Base-by-base conservation (phyloP, 2,113 vertebrate species). In the Syngnathus scovelli region DNA sequence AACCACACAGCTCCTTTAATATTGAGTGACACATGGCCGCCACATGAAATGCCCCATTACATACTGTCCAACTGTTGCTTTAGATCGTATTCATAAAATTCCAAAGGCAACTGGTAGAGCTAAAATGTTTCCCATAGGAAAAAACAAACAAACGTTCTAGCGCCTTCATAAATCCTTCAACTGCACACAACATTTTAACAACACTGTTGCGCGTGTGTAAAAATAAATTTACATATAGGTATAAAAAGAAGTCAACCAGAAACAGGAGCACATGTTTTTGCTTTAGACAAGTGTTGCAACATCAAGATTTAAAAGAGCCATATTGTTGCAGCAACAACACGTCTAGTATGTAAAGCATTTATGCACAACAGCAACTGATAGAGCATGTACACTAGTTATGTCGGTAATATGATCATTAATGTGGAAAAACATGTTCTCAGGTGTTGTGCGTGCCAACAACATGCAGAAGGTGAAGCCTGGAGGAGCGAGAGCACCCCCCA, bases 1-100 rank as follows among this genome's bases (percentile, higher is more conserved):
- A 81, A 79, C 75, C 87, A 72, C 68, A 85, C 80, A 81, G 76
- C 70, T 76, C 72, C 75, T 86, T 90, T 84, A 89, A 90, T 84
- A 86, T 63, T 78, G 76, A 85, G 73, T 84, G 85, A 85, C 79
- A 87, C 58, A 48, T 64, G 67, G 80, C 65, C 58, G 69, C 9
- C 27, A 83, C 72, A 85, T 83, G 70, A 68, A 85, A 56, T 71
- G 51, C 86, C 71, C 84, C 83, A 81, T 83, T 84, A 75, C 51
- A 80, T 82, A 84, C 84, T 70, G 74, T 64, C 80, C 79, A 76
- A 69, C 76, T 90, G 88, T 78, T 85, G 84, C 71, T 84, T 66
- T 75, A 63, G 48, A 63, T 68, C 69, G 49, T 63, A 38, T 67
- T 56, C 36, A 68, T 51, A 63, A 39, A 72, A 38, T 70, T 66